Percentiles rank a stretch among this genome's conserved stretches.
phyloP scores from a whole-genome alignment of 2,888 invertebrate genomes.

The Synanthedon myopaeformis region DNA sequence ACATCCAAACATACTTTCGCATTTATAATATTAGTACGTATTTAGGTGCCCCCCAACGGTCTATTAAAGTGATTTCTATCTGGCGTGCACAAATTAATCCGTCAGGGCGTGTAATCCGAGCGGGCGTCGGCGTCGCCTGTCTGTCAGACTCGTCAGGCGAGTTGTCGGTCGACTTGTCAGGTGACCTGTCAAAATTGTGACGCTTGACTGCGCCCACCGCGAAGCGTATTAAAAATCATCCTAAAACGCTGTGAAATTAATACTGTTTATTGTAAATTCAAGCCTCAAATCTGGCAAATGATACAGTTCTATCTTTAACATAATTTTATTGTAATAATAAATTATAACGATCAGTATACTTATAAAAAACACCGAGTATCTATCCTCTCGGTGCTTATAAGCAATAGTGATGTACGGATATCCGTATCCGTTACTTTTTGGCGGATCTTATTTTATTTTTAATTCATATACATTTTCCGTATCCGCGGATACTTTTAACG shows the following conservation, averaged over 20 bases:
- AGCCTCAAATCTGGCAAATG: constrained; percentile 40
- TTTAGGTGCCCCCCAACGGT: constrained; percentile 27
- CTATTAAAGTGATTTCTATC: constrained; percentile 28
- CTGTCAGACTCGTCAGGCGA: constrained; percentile 30
- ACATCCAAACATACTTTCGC: too few relatives aligned
- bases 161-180: constrained; percentile 40
- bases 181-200: constrained; percentile 59
- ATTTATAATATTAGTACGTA: too few relatives aligned
- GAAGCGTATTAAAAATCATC: constrained; percentile 9
- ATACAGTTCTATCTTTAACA: too few relatives aligned
- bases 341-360: too few relatives aligned
- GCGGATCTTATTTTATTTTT: too few relatives aligned
- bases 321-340: too few relatives aligned
- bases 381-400: too few relatives aligned
- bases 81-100: constrained; percentile 52
- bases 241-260: background rate
- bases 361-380: too few relatives aligned
- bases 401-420: too few relatives aligned
- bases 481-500: too few relatives aligned
- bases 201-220: constrained; percentile 57
- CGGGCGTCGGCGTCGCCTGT: constrained; percentile 34
- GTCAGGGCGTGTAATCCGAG: constrained; percentile 57
- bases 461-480: too few relatives aligned
- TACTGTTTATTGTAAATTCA: constrained; percentile 17
- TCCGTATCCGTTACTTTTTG: too few relatives aligned